Percentiles rank a stretch among this genome's conserved stretches.
phyloP scores from a whole-genome alignment of 2,797 vertebrate genomes.

The Diplodus sargus region DNA sequence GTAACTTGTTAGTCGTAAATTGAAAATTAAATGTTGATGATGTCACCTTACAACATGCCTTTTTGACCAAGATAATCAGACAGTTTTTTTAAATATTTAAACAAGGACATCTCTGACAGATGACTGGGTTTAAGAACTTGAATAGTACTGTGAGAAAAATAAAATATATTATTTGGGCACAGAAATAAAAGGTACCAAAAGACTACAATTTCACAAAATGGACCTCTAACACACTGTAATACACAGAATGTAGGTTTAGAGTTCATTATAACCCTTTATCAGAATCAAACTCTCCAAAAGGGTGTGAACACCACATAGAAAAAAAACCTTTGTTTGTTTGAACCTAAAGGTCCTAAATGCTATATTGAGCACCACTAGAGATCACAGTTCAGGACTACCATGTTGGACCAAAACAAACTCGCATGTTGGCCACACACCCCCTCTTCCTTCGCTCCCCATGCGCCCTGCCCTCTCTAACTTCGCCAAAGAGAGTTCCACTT shows the following conservation, averaged over 20 bases:
- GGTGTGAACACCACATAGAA: not conserved
- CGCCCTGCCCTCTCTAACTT: no score
- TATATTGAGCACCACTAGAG: no score
- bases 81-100: not conserved
- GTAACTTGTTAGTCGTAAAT: not conserved
- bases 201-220: not conserved
- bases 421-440: no score
- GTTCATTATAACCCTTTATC: not conserved
- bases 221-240: not conserved
- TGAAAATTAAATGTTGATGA: not conserved
- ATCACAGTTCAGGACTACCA: no score
- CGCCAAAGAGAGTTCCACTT: no score
- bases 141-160: not conserved
- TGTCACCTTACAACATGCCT: not conserved
- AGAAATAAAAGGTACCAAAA: conserved; percentile 11
- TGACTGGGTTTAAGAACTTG: not conserved
- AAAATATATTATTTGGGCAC: not conserved
- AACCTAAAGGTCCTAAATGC: no score
- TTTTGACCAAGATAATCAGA: not conserved
- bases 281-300: not conserved
- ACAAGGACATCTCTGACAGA: not conserved
- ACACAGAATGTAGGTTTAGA: conserved; percentile 5
- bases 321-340: not conserved
- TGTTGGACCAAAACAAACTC: no score
- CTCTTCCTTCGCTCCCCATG: no score